These are phyloP conservation scores for Neoascia interrupta DNA, from an alignment of 2,888 invertebrate genomes.

Conservation along the genomic window DNA sequence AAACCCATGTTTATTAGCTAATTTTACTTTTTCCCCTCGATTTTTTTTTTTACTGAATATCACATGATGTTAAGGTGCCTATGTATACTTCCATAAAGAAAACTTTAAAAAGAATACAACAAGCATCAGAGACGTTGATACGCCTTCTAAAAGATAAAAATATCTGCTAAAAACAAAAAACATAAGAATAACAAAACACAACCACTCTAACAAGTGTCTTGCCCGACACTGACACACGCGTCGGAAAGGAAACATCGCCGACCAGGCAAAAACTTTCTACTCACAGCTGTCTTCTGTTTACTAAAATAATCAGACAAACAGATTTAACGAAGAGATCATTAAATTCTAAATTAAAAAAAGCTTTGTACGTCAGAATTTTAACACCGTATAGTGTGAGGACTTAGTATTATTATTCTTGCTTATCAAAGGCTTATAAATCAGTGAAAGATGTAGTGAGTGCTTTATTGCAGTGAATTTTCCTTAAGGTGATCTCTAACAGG, in stretches of 20 bases:
- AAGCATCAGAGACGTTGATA: slow-evolving; percentile 8
- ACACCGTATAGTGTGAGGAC: slow-evolving; percentile 1
- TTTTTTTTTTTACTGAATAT: slow-evolving; percentile 18
- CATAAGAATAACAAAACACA: slow-evolving; percentile 4
- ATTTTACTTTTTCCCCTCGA: not conserved
- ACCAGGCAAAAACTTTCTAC: no score
- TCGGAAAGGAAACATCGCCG: no score
- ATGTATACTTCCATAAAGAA: no score
- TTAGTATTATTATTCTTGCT: slow-evolving; percentile 4
- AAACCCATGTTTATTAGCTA: not conserved
- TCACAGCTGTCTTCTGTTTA: slow-evolving; percentile 54
- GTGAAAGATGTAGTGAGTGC: not conserved
- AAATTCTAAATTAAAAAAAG: slow-evolving; percentile 6
- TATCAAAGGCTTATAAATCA: slow-evolving; percentile 32
- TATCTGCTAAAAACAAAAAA: not conserved
- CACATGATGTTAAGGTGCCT: slow-evolving; percentile 34
- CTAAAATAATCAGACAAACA: slow-evolving; percentile 16
- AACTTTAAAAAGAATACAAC: not conserved
- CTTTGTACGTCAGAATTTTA: slow-evolving; percentile 11
- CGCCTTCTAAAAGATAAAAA: slow-evolving; percentile 28
- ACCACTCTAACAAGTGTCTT: slow-evolving; percentile 22
- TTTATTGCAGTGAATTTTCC: not conserved
- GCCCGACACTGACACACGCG: not conserved
- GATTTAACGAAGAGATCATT: not conserved
- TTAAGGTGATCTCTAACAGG: no score